Evolutionary conservation across 2,113 vertebrate species (phyloP).

Genomic region (Drymodes brunneopygia): DNA sequence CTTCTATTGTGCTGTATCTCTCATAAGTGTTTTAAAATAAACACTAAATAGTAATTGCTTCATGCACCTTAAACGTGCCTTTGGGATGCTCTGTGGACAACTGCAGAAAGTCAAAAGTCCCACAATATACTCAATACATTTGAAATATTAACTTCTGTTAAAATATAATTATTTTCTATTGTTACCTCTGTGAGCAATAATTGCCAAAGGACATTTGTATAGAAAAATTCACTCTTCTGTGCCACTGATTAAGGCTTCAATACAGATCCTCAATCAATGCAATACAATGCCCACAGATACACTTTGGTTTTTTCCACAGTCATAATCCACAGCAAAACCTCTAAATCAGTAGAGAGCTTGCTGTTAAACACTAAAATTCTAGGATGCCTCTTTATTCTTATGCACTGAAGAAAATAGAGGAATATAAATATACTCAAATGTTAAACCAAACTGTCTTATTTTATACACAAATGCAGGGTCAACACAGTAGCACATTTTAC

Average conservation of each 20-base stretch:
- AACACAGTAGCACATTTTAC: neutral
- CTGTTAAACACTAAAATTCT: neutral
- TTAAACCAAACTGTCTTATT: neutral
- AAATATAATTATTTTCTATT: neutral
- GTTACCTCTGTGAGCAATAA: neutral
- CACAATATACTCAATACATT: neutral
- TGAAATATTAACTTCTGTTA: neutral
- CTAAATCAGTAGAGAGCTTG: neutral
- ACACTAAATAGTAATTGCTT: neutral
- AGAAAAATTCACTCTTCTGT: neutral
- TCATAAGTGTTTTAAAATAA: neutral
- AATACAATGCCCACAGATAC: neutral
- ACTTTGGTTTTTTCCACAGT: neutral
- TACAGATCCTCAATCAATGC: neutral
- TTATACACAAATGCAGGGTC: neutral
- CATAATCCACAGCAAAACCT: neutral
- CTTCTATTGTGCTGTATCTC: neutral
- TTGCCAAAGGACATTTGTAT: neutral
- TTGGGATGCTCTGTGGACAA: neutral
- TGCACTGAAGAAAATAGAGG: neutral
- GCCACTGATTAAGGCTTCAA: neutral
- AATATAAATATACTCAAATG: neutral
- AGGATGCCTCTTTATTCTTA: neutral
- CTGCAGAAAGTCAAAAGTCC: neutral
- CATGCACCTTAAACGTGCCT: neutral